Evolutionary conservation across 1,140 invertebrate genomes (phyloP).

Genomic region (Thereuonema tuberculata): DNA sequence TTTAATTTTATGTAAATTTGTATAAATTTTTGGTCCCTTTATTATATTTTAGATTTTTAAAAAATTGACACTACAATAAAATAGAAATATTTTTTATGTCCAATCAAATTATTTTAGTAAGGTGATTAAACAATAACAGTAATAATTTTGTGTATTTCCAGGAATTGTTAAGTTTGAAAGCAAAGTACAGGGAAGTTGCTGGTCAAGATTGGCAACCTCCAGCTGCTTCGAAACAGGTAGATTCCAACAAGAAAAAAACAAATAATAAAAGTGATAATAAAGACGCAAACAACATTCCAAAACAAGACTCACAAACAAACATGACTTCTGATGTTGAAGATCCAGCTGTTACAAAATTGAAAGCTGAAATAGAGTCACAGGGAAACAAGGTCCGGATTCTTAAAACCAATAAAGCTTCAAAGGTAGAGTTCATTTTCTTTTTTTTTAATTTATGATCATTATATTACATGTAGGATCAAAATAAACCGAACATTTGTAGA

Average conservation of each 20-base stretch:
- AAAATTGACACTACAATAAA: too few relatives aligned
- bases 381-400: constrained; percentile 36
- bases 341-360: constrained; percentile 25
- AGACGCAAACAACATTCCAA: too few relatives aligned
- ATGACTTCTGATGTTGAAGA: constrained; percentile 25
- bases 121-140: too few relatives aligned
- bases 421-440: constrained; percentile 24
- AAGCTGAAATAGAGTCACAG: constrained; percentile 33
- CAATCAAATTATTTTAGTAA: too few relatives aligned
- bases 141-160: too few relatives aligned
- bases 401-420: constrained; percentile 27
- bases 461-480: neutral
- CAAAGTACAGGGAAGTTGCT: constrained; percentile 47
- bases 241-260: neutral
- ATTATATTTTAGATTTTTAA: too few relatives aligned
- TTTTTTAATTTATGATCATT: neutral
- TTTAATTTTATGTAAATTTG: too few relatives aligned
- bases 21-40: too few relatives aligned
- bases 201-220: constrained; percentile 47
- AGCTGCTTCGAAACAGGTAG: too few relatives aligned
- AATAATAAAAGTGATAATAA: constrained; percentile 27
- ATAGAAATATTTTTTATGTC: too few relatives aligned
- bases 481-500: neutral
- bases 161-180: constrained; percentile 52
- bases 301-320: constrained; percentile 33